Evolutionary conservation across 1,140 invertebrate species (phyloP).

Genomic region (Arctopsyche grandis): DNA sequence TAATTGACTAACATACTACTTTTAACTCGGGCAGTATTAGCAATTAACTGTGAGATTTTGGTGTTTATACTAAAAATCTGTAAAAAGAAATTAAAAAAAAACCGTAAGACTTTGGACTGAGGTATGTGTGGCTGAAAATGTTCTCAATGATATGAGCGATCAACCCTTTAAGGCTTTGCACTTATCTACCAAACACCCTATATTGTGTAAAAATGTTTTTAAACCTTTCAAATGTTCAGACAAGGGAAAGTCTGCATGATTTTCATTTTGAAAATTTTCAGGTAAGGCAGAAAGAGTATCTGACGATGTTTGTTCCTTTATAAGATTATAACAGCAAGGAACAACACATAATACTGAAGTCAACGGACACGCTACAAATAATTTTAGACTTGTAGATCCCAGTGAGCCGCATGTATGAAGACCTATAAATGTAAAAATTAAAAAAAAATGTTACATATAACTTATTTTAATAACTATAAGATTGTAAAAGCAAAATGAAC

Average conservation of each 20-base stretch:
- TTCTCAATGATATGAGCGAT: too few species aligned
- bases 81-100: too few species aligned
- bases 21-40: too few species aligned
- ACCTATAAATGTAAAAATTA: conserved; percentile 65
- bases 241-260: conserved; percentile 73
- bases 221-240: conserved; percentile 70
- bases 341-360: conserved; percentile 79
- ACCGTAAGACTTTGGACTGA: too few species aligned
- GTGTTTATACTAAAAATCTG: too few species aligned
- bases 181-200: too few species aligned
- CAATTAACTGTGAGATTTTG: too few species aligned
- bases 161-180: too few species aligned
- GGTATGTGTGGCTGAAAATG: too few species aligned
- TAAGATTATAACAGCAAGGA: conserved; percentile 90
- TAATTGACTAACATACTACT: too few species aligned
- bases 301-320: conserved; percentile 70
- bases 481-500: background rate
- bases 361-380: conserved; percentile 72
- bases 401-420: conserved; percentile 92
- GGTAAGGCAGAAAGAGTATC: conserved; percentile 45
- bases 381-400: conserved; percentile 76
- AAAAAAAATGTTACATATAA: background rate
- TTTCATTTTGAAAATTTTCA: conserved; percentile 57
- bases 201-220: too few species aligned
- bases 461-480: too few species aligned